A percentile compares a stretch with the other conserved stretches of the same genome.
Conservation (phyloP, 2,113 vertebrate genomes). For the Cyanoramphus novaezelandiae region DNA sequence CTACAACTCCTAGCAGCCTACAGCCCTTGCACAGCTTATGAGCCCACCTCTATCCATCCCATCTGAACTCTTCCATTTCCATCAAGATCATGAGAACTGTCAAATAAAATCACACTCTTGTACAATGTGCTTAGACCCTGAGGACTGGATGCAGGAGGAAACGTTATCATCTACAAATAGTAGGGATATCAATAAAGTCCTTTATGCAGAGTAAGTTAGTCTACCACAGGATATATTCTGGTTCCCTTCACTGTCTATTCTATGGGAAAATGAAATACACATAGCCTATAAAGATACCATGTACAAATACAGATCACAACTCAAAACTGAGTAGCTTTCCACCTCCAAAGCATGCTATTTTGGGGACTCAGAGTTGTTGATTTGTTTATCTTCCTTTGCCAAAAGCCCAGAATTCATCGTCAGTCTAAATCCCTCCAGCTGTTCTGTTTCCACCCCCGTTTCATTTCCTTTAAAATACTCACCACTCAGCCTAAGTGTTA, state of each 20-base stretch:
- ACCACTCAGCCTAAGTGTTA: background rate
- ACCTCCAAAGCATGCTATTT: background rate
- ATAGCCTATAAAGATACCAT: background rate
- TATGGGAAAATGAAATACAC: background rate
- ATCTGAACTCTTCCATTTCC: background rate
- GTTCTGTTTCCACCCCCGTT: background rate
- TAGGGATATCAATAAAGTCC: background rate
- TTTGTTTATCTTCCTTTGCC: background rate
- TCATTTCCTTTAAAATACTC: slow-evolving; percentile 19
- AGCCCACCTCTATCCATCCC: background rate
- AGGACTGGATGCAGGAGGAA: background rate
- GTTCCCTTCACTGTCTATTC: background rate
- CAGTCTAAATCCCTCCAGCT: background rate
- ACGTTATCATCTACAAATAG: background rate
- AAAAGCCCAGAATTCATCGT: slow-evolving; percentile 1
- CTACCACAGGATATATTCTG: background rate
- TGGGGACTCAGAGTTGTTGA: background rate
- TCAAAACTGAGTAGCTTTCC: background rate
- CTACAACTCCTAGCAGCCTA: background rate
- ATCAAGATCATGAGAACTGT: background rate
- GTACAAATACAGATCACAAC: background rate
- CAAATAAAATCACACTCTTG: background rate
- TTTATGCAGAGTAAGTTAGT: background rate
- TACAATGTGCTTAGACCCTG: background rate
- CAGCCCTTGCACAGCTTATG: background rate